These are phyloP conservation scores for Spea hammondii DNA, from an alignment of 2,797 vertebrate species.

Conservation along the genomic window DNA sequence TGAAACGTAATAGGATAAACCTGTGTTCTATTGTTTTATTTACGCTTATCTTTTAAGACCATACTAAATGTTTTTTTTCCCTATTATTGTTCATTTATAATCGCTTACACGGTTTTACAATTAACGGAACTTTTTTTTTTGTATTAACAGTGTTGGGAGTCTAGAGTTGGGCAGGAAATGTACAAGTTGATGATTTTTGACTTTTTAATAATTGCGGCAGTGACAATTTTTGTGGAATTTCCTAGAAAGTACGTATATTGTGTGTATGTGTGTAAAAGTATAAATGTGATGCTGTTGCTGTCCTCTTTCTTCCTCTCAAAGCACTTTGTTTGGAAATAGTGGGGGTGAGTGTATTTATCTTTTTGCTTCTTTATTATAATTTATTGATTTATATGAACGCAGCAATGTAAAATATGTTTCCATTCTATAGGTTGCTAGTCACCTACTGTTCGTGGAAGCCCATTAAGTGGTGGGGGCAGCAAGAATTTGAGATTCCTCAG, in stretches of 20 bases:
- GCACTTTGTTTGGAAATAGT: background rate
- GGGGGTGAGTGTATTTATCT: background rate
- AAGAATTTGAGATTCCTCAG: slow-evolving; percentile 88
- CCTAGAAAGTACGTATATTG: slow-evolving; percentile 83
- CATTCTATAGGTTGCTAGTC: slow-evolving; percentile 75
- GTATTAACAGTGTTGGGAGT: slow-evolving; percentile 89
- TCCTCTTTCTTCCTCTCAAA: background rate
- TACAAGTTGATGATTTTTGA: slow-evolving; percentile 97
- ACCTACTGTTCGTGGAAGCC: slow-evolving; percentile 74
- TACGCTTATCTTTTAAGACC: too few species aligned
- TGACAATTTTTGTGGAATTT: slow-evolving; percentile 85
- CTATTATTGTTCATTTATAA: too few species aligned
- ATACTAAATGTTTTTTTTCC: too few species aligned
- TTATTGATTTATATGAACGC: too few species aligned
- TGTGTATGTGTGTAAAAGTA: background rate
- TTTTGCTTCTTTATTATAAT: too few species aligned
- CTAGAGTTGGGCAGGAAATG: slow-evolving; percentile 94
- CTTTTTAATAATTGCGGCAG: slow-evolving; percentile 82
- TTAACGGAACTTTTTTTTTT: background rate
- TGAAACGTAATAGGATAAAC: too few species aligned
- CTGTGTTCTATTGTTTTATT: too few species aligned
- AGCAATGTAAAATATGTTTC: background rate
- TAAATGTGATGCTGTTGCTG: background rate
- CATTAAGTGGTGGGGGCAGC: slow-evolving; percentile 80
- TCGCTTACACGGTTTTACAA: background rate